Conservation (phyloP, 1,140 invertebrate genomes). For the Bombus sylvicola region DNA sequence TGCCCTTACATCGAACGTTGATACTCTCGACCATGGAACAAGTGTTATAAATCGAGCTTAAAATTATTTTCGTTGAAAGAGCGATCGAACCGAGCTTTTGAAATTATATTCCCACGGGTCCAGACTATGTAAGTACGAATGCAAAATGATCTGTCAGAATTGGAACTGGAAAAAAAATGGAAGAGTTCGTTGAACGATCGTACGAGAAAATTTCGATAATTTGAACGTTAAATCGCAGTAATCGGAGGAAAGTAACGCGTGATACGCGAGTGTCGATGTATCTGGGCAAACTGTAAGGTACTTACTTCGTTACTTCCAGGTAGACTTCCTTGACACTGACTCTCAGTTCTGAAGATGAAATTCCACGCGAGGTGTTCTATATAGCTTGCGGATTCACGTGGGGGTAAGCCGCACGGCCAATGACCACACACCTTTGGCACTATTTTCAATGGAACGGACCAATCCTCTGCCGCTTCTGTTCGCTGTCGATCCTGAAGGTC, state of each 20-base stretch:
- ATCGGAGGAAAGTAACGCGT: no score
- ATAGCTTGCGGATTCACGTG: conserved; percentile 77
- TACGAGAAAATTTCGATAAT: not conserved
- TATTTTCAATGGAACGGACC: conserved; percentile 77
- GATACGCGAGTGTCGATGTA: not conserved
- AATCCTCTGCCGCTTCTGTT: conserved; percentile 51
- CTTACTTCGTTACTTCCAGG: conserved; percentile 77
- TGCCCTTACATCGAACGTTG: not conserved
- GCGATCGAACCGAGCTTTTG: not conserved
- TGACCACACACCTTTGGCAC: conserved; percentile 72
- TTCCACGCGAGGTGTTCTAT: conserved; percentile 80
- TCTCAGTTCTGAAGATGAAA: conserved; percentile 82
- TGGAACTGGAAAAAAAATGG: not conserved
- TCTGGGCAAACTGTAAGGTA: conserved; percentile 49
- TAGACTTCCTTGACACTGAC: conserved; percentile 80
- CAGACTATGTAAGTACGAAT: not conserved
- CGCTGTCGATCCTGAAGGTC: conserved; percentile 44
- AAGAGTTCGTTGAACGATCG: not conserved
- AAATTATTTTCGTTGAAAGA: not conserved
- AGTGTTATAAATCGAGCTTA: not conserved
- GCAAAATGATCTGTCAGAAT: not conserved
- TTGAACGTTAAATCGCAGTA: not conserved
- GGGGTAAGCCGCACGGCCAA: conserved; percentile 78
- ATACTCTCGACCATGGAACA: no score
- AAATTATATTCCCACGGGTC: fast-evolving